Evolutionary conservation across 2,113 vertebrate genomes (phyloP).

Genomic region (Paralichthys olivaceus): DNA sequence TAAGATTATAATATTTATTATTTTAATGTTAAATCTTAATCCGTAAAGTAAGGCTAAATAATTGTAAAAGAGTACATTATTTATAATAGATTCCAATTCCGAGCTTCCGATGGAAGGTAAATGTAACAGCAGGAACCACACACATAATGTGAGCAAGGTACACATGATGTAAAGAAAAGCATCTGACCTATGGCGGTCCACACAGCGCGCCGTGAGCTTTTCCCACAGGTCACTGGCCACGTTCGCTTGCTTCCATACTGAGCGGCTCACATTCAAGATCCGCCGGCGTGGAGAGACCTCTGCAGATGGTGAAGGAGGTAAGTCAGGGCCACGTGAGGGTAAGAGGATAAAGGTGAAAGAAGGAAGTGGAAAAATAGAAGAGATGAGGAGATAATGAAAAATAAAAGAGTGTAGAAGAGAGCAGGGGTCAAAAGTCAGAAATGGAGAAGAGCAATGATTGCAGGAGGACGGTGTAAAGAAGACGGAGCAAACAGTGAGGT

Average conservation of each 20-base stretch:
- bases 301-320: constrained; percentile 57
- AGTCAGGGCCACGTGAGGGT: neutral
- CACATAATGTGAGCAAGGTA: neutral
- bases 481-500: constrained; percentile 19
- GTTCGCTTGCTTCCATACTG: constrained; percentile 97
- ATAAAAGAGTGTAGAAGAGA: constrained; percentile 8
- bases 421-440: constrained; percentile 21
- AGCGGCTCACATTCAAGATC: constrained; percentile 93
- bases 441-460: constrained; percentile 10
- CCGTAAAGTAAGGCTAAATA: neutral
- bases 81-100: neutral
- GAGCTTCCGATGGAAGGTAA: neutral
- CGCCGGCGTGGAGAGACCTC: constrained; percentile 90
- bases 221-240: constrained; percentile 98
- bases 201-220: constrained; percentile 92
- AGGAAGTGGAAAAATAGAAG: neutral
- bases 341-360: constrained; percentile 4
- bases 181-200: constrained; percentile 89
- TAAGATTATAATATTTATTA: neutral
- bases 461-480: neutral
- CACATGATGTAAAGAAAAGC: neutral
- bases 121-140: neutral
- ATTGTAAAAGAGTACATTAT: neutral
- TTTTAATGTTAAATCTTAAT: neutral
- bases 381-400: neutral